phyloP scores from a whole-genome alignment of 2,888 invertebrate species.

The Aporophyla nigra region DNA sequence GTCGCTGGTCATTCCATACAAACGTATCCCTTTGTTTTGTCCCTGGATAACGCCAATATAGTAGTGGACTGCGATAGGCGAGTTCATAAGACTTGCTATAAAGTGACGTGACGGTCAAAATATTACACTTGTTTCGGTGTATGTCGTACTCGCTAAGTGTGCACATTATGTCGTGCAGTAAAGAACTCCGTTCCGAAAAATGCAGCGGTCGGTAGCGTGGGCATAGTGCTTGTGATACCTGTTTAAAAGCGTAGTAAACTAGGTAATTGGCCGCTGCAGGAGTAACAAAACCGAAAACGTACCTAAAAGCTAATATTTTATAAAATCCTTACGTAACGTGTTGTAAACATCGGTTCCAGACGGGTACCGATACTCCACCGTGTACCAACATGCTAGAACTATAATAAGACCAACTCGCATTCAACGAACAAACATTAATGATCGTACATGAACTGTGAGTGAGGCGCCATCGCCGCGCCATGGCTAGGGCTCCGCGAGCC shows the following conservation, averaged over 20 bases:
- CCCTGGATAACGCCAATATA: too few relatives aligned
- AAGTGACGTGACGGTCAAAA: background rate
- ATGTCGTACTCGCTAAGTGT: background rate
- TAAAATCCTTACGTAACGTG: background rate
- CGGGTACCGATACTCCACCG: too few relatives aligned
- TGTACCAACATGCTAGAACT: background rate
- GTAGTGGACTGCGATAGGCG: too few relatives aligned
- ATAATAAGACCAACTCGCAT: background rate
- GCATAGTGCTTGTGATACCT: background rate
- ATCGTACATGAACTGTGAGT: background rate
- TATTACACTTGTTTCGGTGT: too few relatives aligned
- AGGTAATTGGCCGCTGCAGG: background rate
- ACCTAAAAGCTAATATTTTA: too few relatives aligned
- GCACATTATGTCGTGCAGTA: background rate
- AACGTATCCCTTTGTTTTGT: background rate
- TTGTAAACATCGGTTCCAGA: background rate
- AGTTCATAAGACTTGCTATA: too few relatives aligned
- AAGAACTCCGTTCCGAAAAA: too few relatives aligned
- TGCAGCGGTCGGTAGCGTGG: background rate
- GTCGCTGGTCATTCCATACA: too few relatives aligned
- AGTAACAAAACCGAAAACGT: background rate
- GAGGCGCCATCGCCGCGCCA: background rate
- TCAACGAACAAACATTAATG: slow-evolving; percentile 11
- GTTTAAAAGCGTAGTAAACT: background rate
- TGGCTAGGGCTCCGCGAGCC: background rate